Evolutionary conservation across 1,140 invertebrate species (phyloP), one percentile per base, ranked within the genome.

Genomic region (Macrobrachium rosenbergii): DNA sequence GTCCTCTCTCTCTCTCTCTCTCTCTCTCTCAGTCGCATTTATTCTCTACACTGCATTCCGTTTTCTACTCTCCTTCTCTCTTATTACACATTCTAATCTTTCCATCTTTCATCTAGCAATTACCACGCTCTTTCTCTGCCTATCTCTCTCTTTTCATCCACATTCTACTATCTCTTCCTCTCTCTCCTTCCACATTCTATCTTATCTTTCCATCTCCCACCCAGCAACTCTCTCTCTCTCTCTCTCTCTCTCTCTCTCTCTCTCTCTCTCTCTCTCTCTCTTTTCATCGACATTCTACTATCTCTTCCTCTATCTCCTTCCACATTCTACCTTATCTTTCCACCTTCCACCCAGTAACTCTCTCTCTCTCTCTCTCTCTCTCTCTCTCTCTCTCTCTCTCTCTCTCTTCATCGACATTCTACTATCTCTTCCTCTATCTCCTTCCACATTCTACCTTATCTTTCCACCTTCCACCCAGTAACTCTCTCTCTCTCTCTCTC

Each of bases 11-110:
- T 52, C 12, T 28, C 43, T 19, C 12, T 52, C 23, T 45, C 7
- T 77, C 75, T 52, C 12, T 52, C 75, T 77, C n/a, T 52, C 75
- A n/a, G n/a, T n/a, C n/a, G n/a, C n/a, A n/a, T n/a, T 37, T 12
- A 28, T 19, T 16, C 43, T 7, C 2, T 10, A 21, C 7, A 59
- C 43, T n/a, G 8, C 37, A n/a, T n/a, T n/a, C n/a, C n/a, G n/a
- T n/a, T n/a, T n/a, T n/a, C n/a, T n/a, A n/a, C 52, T 59, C 62
- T 59, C 10, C 19, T 60, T n/a, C 23, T 59, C 37, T 16, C 62
- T 37, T 8, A 11, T 60, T 79, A 3, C 0, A n/a, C 21, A 17
- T 59, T 79, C 21, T 21, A 21, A 76, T 21, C n/a, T 76, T 28
- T 11, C 0, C 73, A 23, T 37, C 8, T 37, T 28, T n/a, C 21